These are phyloP conservation scores for Aselliscus stoliczkanus DNA, from an alignment of 2,797 vertebrate species.

Conservation along the genomic window DNA sequence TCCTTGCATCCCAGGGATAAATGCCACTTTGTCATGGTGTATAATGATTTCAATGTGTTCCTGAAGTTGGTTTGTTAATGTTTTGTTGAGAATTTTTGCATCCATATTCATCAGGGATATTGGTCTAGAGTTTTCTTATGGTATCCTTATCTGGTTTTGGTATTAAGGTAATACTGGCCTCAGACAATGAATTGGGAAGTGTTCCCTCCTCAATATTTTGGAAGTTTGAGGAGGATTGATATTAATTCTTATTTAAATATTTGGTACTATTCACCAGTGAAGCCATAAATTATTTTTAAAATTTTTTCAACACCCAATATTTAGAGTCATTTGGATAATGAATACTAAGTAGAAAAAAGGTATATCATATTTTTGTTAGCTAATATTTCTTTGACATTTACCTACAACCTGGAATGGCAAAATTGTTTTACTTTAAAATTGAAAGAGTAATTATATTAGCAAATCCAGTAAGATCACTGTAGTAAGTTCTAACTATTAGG, in stretches of 20 bases:
- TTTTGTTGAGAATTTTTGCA: neutral
- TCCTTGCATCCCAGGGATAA: neutral
- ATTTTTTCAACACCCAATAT: neutral
- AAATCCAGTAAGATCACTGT: constrained; percentile 9
- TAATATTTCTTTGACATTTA: constrained; percentile 55
- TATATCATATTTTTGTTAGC: neutral
- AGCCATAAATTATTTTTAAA: neutral
- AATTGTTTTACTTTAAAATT: constrained; percentile 21
- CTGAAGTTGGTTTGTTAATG: neutral
- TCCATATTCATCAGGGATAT: neutral
- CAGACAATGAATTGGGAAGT: neutral
- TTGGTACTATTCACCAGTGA: neutral
- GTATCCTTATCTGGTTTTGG: neutral
- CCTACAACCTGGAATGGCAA: constrained; percentile 8
- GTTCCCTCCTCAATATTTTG: neutral
- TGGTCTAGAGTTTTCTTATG: neutral
- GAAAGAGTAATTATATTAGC: constrained; percentile 24
- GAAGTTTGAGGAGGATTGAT: neutral
- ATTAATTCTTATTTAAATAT: constrained; percentile 2
- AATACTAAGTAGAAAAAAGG: neutral
- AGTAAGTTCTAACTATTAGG: constrained; percentile 21
- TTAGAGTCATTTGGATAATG: constrained; percentile 27
- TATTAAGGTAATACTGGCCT: neutral
- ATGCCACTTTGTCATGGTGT: neutral
- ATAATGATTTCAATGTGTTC: neutral